These are phyloP conservation scores for Ptychochromis oligacanthus DNA, from an alignment of 2,113 vertebrate genomes.

Conservation along the genomic window DNA sequence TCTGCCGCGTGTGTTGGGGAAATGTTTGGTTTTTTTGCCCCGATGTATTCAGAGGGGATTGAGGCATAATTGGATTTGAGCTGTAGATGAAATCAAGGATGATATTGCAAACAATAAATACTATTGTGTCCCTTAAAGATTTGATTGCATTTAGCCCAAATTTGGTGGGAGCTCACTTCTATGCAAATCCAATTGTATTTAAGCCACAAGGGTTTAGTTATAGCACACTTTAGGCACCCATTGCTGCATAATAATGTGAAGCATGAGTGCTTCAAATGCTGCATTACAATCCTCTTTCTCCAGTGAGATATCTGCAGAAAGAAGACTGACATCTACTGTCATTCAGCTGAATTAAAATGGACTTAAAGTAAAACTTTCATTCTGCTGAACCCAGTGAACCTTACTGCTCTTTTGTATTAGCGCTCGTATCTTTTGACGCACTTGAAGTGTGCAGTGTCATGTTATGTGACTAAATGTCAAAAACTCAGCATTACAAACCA, in stretches of 20 bases:
- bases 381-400: not conserved
- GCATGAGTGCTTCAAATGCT: not conserved
- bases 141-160: not conserved
- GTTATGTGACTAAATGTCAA: not conserved
- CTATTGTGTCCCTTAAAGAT: not conserved
- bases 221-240: not conserved
- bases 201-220: not conserved
- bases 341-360: not conserved
- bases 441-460: not conserved
- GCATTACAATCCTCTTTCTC: not conserved
- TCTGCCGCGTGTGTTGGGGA: not conserved
- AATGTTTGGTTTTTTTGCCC: not conserved
- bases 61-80: not conserved
- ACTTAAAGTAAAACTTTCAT: not conserved
- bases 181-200: not conserved
- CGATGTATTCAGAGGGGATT: not conserved
- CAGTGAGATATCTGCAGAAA: not conserved
- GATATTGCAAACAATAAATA: not conserved
- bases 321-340: not conserved
- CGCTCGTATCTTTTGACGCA: not conserved
- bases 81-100: not conserved
- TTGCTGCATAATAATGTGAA: conserved; percentile 10
- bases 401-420: not conserved
- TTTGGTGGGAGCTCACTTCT: not conserved
- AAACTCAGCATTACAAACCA: not conserved